Base-by-base conservation (phyloP, 2,113 vertebrate species). In the Turdus rufiventris region DNA sequence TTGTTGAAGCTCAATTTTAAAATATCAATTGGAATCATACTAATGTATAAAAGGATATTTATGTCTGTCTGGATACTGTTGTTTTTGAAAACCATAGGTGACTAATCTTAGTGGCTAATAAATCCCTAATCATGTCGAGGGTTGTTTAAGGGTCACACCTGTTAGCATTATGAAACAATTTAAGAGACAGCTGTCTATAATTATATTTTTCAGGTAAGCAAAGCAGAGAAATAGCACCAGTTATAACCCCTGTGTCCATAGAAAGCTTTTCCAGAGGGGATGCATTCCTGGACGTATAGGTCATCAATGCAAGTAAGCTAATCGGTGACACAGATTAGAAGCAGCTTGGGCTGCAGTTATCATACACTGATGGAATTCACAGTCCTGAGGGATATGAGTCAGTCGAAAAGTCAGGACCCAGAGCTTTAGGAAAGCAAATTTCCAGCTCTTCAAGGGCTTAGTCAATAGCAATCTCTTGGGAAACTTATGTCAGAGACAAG, bases 81-180 rank as follows among this genome's bases (percentile, higher is more conserved):
- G 8, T 67, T 10, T 60, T 87, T 75, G 53, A 82, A 95, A 94
- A 67, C 2, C 6, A 53, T 38, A 61, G 11, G 3, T 53, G 11
- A 60, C 10, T 56, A 51, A 63, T 34, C 0, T 18, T 42, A 65
- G 24, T 11, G 4, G 28, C 38, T 82, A 75, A 50, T 23, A 14
- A 67, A 75, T 36, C 15, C 50, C 19, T 45, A 23, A 45, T 56
- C 20, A 47, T 0, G 1, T 57, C 51, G 6, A 4, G 8, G 1
- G 3, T 4, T 47, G 38, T 58, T 73, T 71, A 17, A 54, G 18
- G 25, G 14, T 54, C 36, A 56, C 28, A 67, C 4, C 18, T 25
- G 8, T 18, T 31, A 74, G 1, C 17, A 53, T 43, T 72, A 26
- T 47, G 68, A 33, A 86, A 68, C 10, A 0, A 43, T 70, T 63